Evolutionary conservation across 1,140 invertebrate genomes (phyloP).

Genomic region (Drosophila takahashii): DNA sequence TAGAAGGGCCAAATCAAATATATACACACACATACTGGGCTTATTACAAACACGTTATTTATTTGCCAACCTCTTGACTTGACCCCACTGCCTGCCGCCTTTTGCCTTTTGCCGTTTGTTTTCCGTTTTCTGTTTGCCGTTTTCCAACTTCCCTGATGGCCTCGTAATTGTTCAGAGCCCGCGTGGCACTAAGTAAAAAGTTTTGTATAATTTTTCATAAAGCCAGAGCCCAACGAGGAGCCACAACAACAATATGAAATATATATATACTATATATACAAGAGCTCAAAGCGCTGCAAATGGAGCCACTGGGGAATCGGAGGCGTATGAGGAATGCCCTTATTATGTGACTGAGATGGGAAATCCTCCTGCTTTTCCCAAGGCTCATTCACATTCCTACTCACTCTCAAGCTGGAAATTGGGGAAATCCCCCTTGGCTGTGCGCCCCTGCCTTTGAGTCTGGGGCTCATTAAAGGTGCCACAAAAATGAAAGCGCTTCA

Average conservation of each 20-base stretch:
- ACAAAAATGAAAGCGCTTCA: conserved; percentile 55
- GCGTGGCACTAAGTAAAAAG: conserved; percentile 72
- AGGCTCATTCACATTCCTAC: conserved; percentile 6
- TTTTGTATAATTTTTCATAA: conserved; percentile 81
- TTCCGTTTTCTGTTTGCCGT: no score
- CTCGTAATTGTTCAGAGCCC: conserved; percentile 67
- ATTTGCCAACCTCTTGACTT: conserved; percentile 40
- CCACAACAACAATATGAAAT: conserved; percentile 13
- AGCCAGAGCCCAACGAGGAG: conserved; percentile 32
- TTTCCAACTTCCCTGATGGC: conserved; percentile 26
- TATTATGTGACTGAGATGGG: conserved; percentile 53
- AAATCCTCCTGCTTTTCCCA: conserved; percentile 3
- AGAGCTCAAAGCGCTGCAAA: conserved; percentile 32
- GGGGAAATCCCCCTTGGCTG: conserved; percentile 14
- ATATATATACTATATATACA: conserved; percentile 5
- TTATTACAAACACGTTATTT: conserved; percentile 68
- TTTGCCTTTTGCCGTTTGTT: not conserved
- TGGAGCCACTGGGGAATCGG: conserved; percentile 62
- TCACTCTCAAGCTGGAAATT: conserved; percentile 16
- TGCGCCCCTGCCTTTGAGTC: conserved; percentile 13
- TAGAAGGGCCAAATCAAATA: conserved; percentile 53
- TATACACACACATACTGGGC: conserved; percentile 15
- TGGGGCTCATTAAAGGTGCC: conserved; percentile 35
- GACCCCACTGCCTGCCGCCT: not conserved
- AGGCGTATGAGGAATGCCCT: conserved; percentile 70